These are phyloP conservation scores for Trachymyrmex septentrionalis DNA, from an alignment of 1,140 invertebrate genomes.

Conservation along the genomic window DNA sequence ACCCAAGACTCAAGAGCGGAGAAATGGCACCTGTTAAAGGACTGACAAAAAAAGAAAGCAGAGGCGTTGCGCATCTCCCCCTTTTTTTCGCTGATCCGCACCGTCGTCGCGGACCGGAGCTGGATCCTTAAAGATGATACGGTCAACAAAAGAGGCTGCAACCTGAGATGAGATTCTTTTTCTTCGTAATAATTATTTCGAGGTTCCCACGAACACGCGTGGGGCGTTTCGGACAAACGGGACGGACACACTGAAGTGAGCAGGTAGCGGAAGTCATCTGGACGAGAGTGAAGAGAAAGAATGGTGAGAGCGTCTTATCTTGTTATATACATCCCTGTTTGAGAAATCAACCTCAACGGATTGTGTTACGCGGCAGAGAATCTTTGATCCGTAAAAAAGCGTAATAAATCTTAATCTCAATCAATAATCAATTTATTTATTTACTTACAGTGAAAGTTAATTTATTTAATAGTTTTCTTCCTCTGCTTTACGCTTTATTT, in stretches of 20 bases:
- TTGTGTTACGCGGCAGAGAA: conserved; percentile 80
- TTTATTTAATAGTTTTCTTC: neutral
- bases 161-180: conserved; percentile 82
- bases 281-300: conserved; percentile 63
- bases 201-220: conserved; percentile 85
- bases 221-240: conserved; percentile 83
- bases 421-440: neutral
- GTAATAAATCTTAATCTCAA: neutral
- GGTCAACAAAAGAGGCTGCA: conserved; percentile 84
- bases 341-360: conserved; percentile 84
- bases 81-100: conserved; percentile 74
- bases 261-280: conserved; percentile 77
- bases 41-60: conserved; percentile 70
- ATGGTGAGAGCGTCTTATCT: conserved; percentile 80
- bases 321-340: conserved; percentile 77
- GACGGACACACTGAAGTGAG: conserved; percentile 77
- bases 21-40: conserved; percentile 79
- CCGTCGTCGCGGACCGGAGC: conserved; percentile 60
- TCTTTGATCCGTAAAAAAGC: conserved; percentile 35
- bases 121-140: conserved; percentile 85
- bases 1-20: conserved; percentile 35
- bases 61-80: conserved; percentile 64
- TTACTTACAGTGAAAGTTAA: neutral
- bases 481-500: neutral
- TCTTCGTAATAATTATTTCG: conserved; percentile 85